phyloP scores from a whole-genome alignment of 1,140 invertebrate species.

The Hyles euphorbiae region DNA sequence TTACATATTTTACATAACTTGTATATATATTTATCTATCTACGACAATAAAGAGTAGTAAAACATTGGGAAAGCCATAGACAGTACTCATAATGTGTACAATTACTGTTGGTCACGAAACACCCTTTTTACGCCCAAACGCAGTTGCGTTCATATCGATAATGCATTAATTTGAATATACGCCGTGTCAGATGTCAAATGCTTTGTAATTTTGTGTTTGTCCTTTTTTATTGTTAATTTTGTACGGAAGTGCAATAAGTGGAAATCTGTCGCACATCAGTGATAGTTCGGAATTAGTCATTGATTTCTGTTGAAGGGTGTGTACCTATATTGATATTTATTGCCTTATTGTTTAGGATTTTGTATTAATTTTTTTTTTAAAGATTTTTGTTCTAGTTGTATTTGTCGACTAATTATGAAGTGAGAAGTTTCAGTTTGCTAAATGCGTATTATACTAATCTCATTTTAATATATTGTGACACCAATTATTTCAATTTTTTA shows the following conservation, averaged over 20 bases:
- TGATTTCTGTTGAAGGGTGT: constrained; percentile 2
- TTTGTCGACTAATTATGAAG: neutral
- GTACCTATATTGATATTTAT: no score
- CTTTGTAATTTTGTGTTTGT: constrained; percentile 69
- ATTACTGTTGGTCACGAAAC: no score
- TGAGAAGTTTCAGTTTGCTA: neutral
- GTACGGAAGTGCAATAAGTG: constrained; percentile 48
- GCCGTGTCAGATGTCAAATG: constrained; percentile 75
- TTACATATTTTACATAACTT: no score
- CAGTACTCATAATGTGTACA: no score
- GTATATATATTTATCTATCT: no score
- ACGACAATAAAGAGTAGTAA: no score
- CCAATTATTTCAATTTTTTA: neutral
- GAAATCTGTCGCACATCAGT: no score
- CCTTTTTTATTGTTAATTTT: constrained; percentile 53
- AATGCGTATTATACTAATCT: no score
- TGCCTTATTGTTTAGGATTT: neutral
- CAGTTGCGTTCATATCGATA: constrained; percentile 64
- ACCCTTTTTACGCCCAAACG: constrained; percentile 37
- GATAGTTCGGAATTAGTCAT: no score
- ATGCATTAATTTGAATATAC: constrained; percentile 75
- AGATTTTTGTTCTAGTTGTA: neutral
- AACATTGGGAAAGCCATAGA: no score
- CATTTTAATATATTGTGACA: neutral
- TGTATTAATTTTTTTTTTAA: neutral